phyloP scores from a whole-genome alignment of 2,888 invertebrate species.

The Timandra comae region DNA sequence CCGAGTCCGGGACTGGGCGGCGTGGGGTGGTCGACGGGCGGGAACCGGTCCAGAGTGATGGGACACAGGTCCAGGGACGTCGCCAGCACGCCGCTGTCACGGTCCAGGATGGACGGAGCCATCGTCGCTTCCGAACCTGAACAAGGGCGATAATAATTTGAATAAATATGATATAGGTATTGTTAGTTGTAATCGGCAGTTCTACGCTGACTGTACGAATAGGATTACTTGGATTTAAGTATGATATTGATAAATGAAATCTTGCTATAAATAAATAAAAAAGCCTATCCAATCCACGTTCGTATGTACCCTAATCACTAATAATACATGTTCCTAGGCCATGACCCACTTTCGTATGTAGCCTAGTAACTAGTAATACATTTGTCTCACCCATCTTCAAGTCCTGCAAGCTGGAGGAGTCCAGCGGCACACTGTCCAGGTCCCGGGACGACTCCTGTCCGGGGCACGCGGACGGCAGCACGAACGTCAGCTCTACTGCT shows the following conservation, averaged over 20 bases:
- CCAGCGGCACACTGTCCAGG: slow-evolving; percentile 89
- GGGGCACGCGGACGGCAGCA: slow-evolving; percentile 89
- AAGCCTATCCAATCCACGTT: no score
- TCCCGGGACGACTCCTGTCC: slow-evolving; percentile 91
- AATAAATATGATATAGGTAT: no score
- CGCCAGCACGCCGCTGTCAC: slow-evolving; percentile 52
- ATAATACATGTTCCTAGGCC: no score
- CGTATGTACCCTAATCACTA: no score
- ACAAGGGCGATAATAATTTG: no score
- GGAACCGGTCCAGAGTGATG: no score
- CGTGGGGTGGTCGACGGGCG: slow-evolving; percentile 5
- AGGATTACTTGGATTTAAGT: neutral
- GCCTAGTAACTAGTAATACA: no score
- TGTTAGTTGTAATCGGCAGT: neutral
- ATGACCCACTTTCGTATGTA: no score
- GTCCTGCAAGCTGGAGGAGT: slow-evolving; percentile 90
- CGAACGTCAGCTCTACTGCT: slow-evolving; percentile 90
- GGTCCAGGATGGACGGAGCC: slow-evolving; percentile 59
- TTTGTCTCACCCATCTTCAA: slow-evolving; percentile 79
- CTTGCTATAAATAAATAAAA: no score
- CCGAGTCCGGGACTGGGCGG: slow-evolving; percentile 55
- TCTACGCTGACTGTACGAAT: neutral
- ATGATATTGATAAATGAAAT: no score
- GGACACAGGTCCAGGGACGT: slow-evolving; percentile 29
- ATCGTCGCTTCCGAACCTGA: slow-evolving; percentile 64